Conservation (phyloP, 2,797 vertebrate species). For the Malurus leucopterus region DNA sequence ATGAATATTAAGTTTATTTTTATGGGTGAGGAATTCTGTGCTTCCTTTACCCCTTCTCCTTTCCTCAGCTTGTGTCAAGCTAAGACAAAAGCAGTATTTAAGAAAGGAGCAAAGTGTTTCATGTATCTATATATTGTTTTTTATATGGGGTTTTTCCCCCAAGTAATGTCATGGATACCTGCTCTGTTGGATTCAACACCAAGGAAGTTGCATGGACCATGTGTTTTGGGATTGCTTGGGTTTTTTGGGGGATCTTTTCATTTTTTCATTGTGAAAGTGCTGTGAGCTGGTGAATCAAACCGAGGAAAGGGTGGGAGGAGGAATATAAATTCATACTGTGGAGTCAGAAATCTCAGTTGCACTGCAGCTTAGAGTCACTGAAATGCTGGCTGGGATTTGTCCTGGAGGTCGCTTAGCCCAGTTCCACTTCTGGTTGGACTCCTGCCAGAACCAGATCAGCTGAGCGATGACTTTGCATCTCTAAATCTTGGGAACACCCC, state of each 20-base stretch:
- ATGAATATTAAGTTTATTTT: not conserved
- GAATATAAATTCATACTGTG: not conserved
- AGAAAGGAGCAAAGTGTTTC: not conserved
- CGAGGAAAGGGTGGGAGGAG: not conserved
- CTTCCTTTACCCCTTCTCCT: not conserved
- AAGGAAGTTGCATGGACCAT: not conserved
- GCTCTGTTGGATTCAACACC: not conserved
- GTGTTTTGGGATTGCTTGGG: not conserved
- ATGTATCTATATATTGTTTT: not conserved
- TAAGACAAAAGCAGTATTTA: not conserved
- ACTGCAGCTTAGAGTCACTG: not conserved
- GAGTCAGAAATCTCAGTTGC: not conserved
- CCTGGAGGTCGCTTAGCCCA: not conserved
- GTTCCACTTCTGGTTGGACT: not conserved
- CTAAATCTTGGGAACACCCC: not conserved
- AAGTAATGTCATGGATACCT: rapidly evolving
- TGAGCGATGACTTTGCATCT: not conserved
- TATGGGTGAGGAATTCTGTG: not conserved
- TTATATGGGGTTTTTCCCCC: not conserved
- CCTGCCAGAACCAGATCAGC: not conserved
- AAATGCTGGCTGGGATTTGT: not conserved
- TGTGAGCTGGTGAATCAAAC: not conserved
- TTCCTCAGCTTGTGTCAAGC: not conserved
- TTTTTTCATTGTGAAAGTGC: not conserved
- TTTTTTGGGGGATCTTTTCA: not conserved